Evolutionary conservation across 2,113 vertebrate genomes (phyloP), one percentile per base, ranked within the genome.

Genomic region (Seriola quinqueradiata): DNA sequence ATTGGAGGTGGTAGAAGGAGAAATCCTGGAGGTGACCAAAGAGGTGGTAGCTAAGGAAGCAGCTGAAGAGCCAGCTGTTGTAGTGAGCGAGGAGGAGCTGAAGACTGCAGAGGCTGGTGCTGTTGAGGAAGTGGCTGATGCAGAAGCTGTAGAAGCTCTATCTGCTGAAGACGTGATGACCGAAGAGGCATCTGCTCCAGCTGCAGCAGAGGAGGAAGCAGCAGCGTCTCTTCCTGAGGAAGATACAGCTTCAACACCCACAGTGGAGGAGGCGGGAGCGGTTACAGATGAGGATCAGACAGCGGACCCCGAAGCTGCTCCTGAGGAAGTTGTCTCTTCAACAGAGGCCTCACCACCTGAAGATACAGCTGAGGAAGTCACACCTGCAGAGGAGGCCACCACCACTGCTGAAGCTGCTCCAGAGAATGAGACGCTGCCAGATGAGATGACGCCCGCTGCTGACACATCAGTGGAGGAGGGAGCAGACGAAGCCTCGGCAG

Each of bases 81-180:
- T 4, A 5, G 42, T 11, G 12, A 68, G n/a, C 0, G 59, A 90
- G 40, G 79, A 72, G 32, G 83, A 86, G 59, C 12, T 75, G 36
- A 81, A 59, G 55, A 25, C 69, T 75, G 65, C 46, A 23, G 83
- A 85, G 21, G 66, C 3, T 34, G 44, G 28, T 13, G 48, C 67
- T 36, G 61, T 1, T 12, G 77, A 86, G 32, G 84, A 57, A 59
- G 59, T 14, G 60, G n/a, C 32, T 40, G 59, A 17, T 2, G 52
- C 55, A 44, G 78, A 84, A 66, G 87, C 69, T 52, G 54, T 40
- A 54, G 81, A 67, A 16, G 17, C 72, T 65, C 59, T 60, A 50
- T 42, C 65, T 82, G 38, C 9, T 70, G 84, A 74, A 25, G 79
- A 78, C 59, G 50, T 54, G 11, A 28, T 38, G 12, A 1, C 4